Base-by-base conservation (phyloP, 2,113 vertebrate species). In the Zingel zingel region DNA sequence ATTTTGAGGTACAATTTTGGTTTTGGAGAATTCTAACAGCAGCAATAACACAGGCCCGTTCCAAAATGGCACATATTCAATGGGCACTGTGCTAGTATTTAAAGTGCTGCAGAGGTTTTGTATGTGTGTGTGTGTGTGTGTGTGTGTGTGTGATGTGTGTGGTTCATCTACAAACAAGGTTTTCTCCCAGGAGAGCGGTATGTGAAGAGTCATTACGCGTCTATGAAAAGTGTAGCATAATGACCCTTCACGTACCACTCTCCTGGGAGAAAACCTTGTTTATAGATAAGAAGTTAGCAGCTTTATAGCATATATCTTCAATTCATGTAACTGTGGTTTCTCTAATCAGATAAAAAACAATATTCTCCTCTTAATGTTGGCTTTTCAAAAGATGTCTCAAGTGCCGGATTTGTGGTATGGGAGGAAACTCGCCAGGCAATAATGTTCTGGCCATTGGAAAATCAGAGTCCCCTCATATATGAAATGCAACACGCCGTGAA, bases 141-240 rank as follows among this genome's bases (percentile, higher is more conserved):
- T 5, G 30, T 30, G 30, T 33, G 33, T 6, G 33, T 33, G 33
- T 33, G 33, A 5, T 33, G 33, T 33, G 33, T 33, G 6, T 33
- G 6, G 33, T 6, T 57, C 16, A 25, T 39, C 59, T 66, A 27
- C 30, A 48, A 61, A 53, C 13, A 66, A 33, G 2, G 12, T n/a
- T 4, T 18, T 27, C 36, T 47, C 64, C 30, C 50, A 16, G 48
- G 45, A 54, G 75, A 54, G 33, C 0, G 2, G 15, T 7, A 61
- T n/a, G 45, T 68, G 43, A 43, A 50, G 23, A 59, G 82, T 87
- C 50, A 69, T 45, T 30, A 74, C 27, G 39, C 73, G 30, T 30
- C 30, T 30, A 4, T 30, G 30, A 30, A 30, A 27, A 85, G 23
- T 64, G 5, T 3, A 62, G 77, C 30, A 19, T 74, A 30, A 47